Evolutionary conservation across 2,113 vertebrate genomes (phyloP).

Genomic region (Lipotes vexillifer): DNA sequence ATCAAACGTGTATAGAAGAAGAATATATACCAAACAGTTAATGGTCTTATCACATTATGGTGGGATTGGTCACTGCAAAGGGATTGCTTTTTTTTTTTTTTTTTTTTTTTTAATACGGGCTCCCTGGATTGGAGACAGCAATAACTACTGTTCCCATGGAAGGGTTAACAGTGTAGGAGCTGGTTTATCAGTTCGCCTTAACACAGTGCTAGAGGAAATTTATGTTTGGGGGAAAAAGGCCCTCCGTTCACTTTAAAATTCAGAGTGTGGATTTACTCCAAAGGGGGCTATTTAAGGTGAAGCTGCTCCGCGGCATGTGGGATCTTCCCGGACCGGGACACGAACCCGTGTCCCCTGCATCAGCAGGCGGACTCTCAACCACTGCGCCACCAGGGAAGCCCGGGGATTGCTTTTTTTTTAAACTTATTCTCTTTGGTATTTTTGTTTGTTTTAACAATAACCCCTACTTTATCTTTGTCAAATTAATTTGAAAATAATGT

Average conservation of each 20-base stretch:
- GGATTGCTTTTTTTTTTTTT: neutral
- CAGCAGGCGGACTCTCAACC: no score
- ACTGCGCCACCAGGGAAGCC: no score
- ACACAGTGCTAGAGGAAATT: slow-evolving; percentile 49
- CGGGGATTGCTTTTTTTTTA: no score
- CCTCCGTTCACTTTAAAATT: slow-evolving; percentile 71
- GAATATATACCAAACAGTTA: neutral
- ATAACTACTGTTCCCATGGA: neutral
- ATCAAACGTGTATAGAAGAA: neutral
- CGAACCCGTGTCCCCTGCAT: no score
- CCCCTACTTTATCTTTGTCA: neutral
- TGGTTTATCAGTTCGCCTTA: slow-evolving; percentile 1
- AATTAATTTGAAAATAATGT: neutral
- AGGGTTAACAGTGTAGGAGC: slow-evolving; percentile 58
- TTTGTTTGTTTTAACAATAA: neutral
- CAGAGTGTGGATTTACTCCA: slow-evolving; percentile 79
- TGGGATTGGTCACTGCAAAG: neutral
- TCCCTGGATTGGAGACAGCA: neutral
- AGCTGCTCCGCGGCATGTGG: no score
- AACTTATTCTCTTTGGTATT: neutral
- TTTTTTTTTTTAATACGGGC: neutral
- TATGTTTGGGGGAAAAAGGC: slow-evolving; percentile 26
- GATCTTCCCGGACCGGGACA: no score
- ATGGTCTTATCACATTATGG: neutral
- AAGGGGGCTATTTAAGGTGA: slow-evolving; percentile 79